A percentile compares a stretch with the other conserved stretches of the same genome.
Conservation (phyloP, 2,888 invertebrate genomes). For the Cantharis rustica region DNA sequence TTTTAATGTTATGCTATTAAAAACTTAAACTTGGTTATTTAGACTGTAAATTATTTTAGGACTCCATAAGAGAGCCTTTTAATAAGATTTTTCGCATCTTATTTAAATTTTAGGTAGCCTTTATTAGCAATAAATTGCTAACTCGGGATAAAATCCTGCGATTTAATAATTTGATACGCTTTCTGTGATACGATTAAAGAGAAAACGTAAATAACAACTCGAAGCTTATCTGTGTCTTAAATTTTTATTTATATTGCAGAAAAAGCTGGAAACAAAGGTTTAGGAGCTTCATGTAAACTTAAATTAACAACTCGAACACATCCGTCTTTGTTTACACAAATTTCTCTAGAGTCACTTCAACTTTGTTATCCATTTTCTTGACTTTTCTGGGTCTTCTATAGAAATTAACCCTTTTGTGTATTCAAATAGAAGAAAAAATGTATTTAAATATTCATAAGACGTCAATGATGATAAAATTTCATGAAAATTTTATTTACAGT, state of each 20-base stretch:
- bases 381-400: slow-evolving; percentile 9
- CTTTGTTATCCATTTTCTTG: slow-evolving; percentile 21
- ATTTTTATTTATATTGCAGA: not conserved
- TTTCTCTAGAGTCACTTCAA: slow-evolving; percentile 27
- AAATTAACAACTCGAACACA: slow-evolving; percentile 27
- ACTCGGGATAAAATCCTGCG: not conserved
- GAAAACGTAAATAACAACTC: not conserved
- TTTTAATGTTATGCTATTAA: not conserved
- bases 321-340: slow-evolving; percentile 28
- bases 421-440: not conserved
- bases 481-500: not conserved
- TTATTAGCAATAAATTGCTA: not conserved
- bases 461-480: slow-evolving; percentile 7
- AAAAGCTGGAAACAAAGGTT: not conserved
- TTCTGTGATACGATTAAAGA: not conserved
- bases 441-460: slow-evolving; percentile 19
- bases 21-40: not conserved
- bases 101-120: not conserved
- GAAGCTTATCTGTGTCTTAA: not conserved
- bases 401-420: not conserved
- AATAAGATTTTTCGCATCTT: not conserved
- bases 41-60: not conserved
- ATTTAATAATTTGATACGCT: not conserved
- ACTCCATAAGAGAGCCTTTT: not conserved
- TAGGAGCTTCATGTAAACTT: slow-evolving; percentile 13